phyloP scores from a whole-genome alignment of 2,888 invertebrate genomes.

The Chrysodeixis includens region DNA sequence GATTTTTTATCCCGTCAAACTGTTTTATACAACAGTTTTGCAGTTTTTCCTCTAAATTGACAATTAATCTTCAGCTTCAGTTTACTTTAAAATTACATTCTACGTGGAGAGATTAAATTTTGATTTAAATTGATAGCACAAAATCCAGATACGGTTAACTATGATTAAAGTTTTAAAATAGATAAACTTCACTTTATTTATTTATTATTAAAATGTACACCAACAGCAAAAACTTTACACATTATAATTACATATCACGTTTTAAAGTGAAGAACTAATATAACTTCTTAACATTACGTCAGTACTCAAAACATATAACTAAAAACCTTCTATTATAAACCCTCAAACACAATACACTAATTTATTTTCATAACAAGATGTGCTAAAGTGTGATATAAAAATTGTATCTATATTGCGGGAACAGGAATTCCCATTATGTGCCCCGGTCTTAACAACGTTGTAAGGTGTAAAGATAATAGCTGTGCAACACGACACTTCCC shows the following conservation, averaged over 20 bases:
- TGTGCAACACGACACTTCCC: constrained; percentile 53
- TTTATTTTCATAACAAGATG: constrained; percentile 18
- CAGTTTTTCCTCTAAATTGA: not conserved
- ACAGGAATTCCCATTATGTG: constrained; percentile 34
- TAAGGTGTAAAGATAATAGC: constrained; percentile 53
- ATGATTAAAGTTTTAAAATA: no score
- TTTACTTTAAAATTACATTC: no score
- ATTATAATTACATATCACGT: no score
- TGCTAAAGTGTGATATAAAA: constrained; percentile 29
- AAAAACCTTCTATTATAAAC: no score
- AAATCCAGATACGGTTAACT: no score
- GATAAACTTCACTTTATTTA: no score
- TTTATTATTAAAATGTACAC: no score
- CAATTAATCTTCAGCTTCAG: not conserved
- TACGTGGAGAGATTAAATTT: no score
- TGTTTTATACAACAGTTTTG: constrained; percentile 13
- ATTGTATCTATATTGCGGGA: constrained; percentile 18
- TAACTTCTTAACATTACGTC: no score
- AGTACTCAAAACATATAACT: not conserved
- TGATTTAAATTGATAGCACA: no score
- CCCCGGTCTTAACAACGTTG: constrained; percentile 49
- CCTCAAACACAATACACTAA: not conserved
- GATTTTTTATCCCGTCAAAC: constrained; percentile 34
- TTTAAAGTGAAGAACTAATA: no score
- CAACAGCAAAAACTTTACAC: no score